phyloP scores from a whole-genome alignment of 1,140 invertebrate genomes.

The Neodiprion virginianus region DNA sequence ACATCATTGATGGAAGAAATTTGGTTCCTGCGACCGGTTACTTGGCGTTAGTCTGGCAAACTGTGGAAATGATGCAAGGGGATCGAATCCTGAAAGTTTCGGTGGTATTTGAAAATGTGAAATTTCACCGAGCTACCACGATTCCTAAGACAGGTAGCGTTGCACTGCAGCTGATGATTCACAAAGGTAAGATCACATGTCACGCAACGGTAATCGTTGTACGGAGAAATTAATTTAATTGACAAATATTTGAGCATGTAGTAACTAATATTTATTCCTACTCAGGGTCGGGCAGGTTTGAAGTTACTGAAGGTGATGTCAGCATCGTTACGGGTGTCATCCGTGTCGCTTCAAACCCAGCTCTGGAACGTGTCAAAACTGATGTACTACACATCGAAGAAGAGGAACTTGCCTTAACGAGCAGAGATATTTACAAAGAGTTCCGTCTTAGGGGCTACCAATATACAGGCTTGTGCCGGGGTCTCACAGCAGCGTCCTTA shows the following conservation, averaged over 20 bases:
- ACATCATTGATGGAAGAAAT: slow-evolving; percentile 62
- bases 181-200: slow-evolving; percentile 65
- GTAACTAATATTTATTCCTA: not conserved
- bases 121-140: slow-evolving; percentile 79
- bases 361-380: slow-evolving; percentile 34
- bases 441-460: slow-evolving; percentile 86
- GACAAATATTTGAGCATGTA: not conserved
- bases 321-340: slow-evolving; percentile 77
- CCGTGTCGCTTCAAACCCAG: slow-evolving; percentile 60
- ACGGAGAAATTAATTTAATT: not conserved
- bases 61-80: slow-evolving; percentile 76
- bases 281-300: not conserved
- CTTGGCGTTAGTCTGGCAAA: slow-evolving; percentile 82
- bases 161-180: slow-evolving; percentile 78
- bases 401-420: slow-evolving; percentile 38
- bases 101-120: slow-evolving; percentile 84
- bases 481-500: slow-evolving; percentile 60
- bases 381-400: slow-evolving; percentile 44
- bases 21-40: slow-evolving; percentile 63
- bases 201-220: not conserved
- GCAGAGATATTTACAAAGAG: slow-evolving; percentile 88
- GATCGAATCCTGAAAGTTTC: slow-evolving; percentile 71
- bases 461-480: slow-evolving; percentile 79
- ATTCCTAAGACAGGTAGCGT: slow-evolving; percentile 71
- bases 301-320: slow-evolving; percentile 75